Conservation (phyloP, 64 coral and sea anemone species). For the Montipora capricornis region DNA sequence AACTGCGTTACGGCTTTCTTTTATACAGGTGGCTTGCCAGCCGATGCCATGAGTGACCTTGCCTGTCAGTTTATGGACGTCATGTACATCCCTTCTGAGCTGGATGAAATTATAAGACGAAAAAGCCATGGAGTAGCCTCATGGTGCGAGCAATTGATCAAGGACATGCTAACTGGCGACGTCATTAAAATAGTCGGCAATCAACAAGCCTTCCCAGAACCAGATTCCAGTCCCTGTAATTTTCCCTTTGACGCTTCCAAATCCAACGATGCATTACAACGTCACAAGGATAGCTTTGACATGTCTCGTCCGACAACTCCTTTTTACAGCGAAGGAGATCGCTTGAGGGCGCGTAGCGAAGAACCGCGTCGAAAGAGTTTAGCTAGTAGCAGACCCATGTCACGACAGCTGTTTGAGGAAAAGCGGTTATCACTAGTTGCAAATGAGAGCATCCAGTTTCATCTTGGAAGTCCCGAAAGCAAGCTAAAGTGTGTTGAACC, state of each 20-base stretch:
- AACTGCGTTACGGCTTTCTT: background rate
- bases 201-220: constrained; percentile 63
- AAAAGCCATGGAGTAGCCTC: constrained; percentile 96
- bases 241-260: background rate
- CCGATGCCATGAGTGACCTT: constrained; percentile 85
- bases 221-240: background rate
- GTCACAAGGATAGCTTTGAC: background rate
- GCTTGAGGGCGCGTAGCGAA: background rate
- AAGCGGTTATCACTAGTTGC: constrained; percentile 29
- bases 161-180: constrained; percentile 88
- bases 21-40: constrained; percentile 70
- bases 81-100: constrained; percentile 86
- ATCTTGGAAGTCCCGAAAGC: background rate
- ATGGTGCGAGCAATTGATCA: constrained; percentile 98
- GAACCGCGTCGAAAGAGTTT: background rate
- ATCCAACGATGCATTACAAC: background rate
- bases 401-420: background rate
- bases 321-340: background rate
- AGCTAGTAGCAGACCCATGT: background rate
- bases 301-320: constrained; percentile 14
- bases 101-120: constrained; percentile 81
- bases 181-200: constrained; percentile 65
- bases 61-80: constrained; percentile 98
- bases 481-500: background rate
- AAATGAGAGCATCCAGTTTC: constrained; percentile 13